A percentile compares a stretch with the other conserved stretches of the same genome.
Conservation (phyloP, 2,113 vertebrate species). For the Limnothrissa miodon region DNA sequence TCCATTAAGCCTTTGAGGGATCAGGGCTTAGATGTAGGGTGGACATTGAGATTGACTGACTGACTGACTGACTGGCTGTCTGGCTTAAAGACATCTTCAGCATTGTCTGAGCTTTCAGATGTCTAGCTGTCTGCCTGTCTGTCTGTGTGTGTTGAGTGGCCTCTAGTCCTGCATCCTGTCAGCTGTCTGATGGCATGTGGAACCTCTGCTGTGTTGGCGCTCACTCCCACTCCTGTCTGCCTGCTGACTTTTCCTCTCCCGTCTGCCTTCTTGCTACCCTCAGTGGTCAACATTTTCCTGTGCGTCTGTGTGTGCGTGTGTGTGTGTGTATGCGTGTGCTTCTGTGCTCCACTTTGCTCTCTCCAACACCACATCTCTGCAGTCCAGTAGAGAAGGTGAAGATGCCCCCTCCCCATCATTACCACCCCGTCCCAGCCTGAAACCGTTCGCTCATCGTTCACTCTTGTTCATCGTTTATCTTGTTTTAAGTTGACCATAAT, state of each 20-base stretch:
- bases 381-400: background rate
- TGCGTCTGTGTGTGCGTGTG: background rate
- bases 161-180: background rate
- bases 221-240: background rate
- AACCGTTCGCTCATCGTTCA: background rate
- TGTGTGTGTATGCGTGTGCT: background rate
- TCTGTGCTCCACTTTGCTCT: conserved; percentile 22
- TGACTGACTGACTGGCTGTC: background rate
- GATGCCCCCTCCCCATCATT: background rate
- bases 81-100: background rate
- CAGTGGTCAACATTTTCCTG: background rate
- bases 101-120: background rate
- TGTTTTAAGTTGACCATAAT: background rate
- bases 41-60: too few species aligned
- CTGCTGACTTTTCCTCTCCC: conserved; percentile 18
- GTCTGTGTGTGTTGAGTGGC: background rate
- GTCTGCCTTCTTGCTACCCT: conserved; percentile 21
- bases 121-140: background rate
- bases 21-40: too few species aligned
- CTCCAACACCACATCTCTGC: background rate
- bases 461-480: background rate
- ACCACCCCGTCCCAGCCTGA: background rate
- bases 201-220: background rate
- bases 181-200: conserved; percentile 1
- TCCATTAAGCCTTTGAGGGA: too few species aligned